phyloP scores from a whole-genome alignment of 2,888 invertebrate genomes.

The Hypolimnas misippus region DNA sequence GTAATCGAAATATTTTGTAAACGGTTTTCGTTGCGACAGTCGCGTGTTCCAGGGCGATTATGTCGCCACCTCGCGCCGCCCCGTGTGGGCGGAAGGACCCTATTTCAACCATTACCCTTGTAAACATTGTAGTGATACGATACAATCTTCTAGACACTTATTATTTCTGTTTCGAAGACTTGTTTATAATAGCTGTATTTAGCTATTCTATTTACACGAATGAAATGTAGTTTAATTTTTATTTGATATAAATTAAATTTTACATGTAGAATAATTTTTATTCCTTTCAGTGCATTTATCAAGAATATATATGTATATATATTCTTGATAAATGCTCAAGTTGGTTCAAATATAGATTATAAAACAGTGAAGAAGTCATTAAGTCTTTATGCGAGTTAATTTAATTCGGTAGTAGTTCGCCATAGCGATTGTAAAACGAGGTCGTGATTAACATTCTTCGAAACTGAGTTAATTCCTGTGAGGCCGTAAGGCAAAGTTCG shows the following conservation, averaged over 20 bases:
- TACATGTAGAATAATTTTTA: too few species aligned
- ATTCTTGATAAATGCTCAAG: background rate
- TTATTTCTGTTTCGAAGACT: slow-evolving; percentile 29
- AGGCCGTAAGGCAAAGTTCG: slow-evolving; percentile 48
- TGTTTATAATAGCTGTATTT: too few species aligned
- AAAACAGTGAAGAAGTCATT: slow-evolving; percentile 31
- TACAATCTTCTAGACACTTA: slow-evolving; percentile 41
- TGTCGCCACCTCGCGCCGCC: slow-evolving; percentile 52
- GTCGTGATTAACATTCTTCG: slow-evolving; percentile 59
- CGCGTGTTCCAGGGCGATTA: slow-evolving; percentile 74
- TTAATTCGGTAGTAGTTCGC: slow-evolving; percentile 53
- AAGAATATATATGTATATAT: too few species aligned
- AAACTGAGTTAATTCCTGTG: slow-evolving; percentile 53
- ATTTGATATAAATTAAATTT: too few species aligned
- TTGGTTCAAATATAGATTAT: slow-evolving; percentile 20
- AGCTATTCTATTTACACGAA: too few species aligned
- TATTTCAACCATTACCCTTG: slow-evolving; percentile 43
- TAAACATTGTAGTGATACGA: slow-evolving; percentile 41
- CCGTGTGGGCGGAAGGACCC: slow-evolving; percentile 42
- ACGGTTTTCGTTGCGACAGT: slow-evolving; percentile 61
- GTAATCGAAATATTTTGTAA: slow-evolving; percentile 79
- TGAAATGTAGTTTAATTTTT: background rate
- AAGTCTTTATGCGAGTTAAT: slow-evolving; percentile 49
- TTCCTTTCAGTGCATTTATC: too few species aligned
- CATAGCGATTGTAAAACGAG: slow-evolving; percentile 56